Evolutionary conservation across 2,888 invertebrate species (phyloP).

Genomic region (Melinopterus prodromus): DNA sequence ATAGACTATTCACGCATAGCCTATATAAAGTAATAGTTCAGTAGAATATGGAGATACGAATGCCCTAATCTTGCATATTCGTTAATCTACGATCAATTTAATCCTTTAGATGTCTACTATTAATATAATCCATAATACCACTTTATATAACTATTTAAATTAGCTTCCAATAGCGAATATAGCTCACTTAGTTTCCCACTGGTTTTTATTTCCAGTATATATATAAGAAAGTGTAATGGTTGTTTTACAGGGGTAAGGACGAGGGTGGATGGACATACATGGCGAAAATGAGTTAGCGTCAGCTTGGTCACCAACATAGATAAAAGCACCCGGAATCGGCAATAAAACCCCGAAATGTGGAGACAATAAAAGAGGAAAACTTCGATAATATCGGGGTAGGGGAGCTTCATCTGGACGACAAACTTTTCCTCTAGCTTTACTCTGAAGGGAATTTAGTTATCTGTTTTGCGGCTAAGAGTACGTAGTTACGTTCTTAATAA

Average conservation of each 20-base stretch:
- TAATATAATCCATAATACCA: too few relatives aligned
- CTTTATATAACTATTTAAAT: too few relatives aligned
- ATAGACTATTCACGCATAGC: background rate
- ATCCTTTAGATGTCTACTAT: too few relatives aligned
- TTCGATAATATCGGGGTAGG: background rate
- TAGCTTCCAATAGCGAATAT: background rate
- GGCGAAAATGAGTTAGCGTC: slow-evolving; percentile 4
- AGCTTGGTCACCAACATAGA: slow-evolving; percentile 4
- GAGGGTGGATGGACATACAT: background rate
- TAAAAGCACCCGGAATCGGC: background rate
- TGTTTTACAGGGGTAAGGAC: background rate
- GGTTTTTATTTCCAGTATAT: background rate
- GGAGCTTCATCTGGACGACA: background rate
- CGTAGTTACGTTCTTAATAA: background rate
- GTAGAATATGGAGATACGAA: background rate
- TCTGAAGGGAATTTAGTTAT: background rate
- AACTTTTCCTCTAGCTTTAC: background rate
- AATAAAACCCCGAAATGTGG: background rate
- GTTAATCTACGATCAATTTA: too few relatives aligned
- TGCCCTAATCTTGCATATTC: too few relatives aligned
- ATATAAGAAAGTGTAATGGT: background rate
- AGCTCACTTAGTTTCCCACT: background rate
- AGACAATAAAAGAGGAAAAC: slow-evolving; percentile 4
- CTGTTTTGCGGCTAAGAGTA: background rate
- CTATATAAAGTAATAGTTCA: background rate